Conservation (phyloP, 2,113 vertebrate genomes). For the Caracal caracal region DNA sequence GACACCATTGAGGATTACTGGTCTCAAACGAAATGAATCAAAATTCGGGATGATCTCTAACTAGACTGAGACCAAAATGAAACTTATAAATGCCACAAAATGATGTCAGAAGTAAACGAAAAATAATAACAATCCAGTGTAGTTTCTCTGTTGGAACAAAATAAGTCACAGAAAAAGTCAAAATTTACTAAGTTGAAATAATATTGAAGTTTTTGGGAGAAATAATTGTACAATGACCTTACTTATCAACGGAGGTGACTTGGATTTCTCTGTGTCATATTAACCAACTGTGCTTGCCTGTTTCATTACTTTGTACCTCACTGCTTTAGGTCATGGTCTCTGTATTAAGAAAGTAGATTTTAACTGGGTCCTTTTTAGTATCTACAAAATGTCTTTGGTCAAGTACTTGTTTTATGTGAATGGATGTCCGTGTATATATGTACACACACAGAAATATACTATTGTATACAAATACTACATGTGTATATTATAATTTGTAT, state of each 20-base stretch:
- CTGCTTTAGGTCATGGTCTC: neutral
- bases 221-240: neutral
- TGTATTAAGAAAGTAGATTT: neutral
- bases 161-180: neutral
- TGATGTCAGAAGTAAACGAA: constrained; percentile 57
- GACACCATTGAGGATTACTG: constrained; percentile 52
- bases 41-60: constrained; percentile 77
- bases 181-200: neutral
- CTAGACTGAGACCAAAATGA: constrained; percentile 67
- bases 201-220: neutral
- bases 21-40: neutral
- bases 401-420: neutral
- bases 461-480: neutral
- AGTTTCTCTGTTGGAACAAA: neutral
- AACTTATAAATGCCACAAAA: neutral
- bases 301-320: neutral
- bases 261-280: neutral
- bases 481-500: neutral
- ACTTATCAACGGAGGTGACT: neutral
- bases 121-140: neutral
- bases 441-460: neutral
- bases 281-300: neutral
- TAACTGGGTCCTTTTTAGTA: neutral
- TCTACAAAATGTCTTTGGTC: neutral
- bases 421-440: neutral